A percentile compares a stretch with the other conserved stretches of the same genome.
Conservation (phyloP, 2,797 vertebrate species). For the Periophthalmus magnuspinnatus region DNA sequence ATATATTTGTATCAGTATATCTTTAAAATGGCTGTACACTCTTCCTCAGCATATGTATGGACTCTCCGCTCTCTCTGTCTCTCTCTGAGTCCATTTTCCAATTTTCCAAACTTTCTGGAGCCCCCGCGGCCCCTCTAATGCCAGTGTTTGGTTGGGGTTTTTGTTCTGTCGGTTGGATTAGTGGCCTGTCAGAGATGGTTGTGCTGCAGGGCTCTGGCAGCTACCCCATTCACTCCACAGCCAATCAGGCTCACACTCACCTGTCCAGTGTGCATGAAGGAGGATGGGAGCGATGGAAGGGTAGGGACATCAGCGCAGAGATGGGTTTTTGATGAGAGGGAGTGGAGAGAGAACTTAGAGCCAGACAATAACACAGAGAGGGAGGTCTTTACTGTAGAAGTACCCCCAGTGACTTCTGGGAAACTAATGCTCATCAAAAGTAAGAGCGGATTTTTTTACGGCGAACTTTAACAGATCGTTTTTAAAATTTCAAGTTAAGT, state of each 20-base stretch:
- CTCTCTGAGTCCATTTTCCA: slow-evolving; percentile 35
- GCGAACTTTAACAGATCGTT: background rate
- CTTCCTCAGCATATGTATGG: slow-evolving; percentile 3
- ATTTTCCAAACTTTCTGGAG: slow-evolving; percentile 55
- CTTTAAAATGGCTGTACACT: background rate
- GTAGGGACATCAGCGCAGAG: slow-evolving; percentile 51
- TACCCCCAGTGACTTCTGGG: background rate
- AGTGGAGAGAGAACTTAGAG: slow-evolving; percentile 41
- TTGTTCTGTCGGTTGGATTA: slow-evolving; percentile 79
- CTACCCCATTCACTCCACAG: slow-evolving; percentile 70
- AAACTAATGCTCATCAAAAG: background rate
- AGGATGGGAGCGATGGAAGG: slow-evolving; percentile 60
- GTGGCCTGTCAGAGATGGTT: slow-evolving; percentile 80
- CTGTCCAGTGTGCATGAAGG: slow-evolving; percentile 73
- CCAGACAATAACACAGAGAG: slow-evolving; percentile 2
- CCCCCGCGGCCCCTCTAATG: slow-evolving; percentile 63
- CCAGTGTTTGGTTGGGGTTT: slow-evolving; percentile 71
- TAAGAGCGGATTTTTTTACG: background rate
- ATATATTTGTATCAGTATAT: no score
- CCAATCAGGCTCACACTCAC: slow-evolving; percentile 75
- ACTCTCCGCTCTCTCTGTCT: slow-evolving; percentile 17
- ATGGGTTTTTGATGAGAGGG: slow-evolving; percentile 46
- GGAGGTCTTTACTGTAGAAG: slow-evolving; percentile 5
- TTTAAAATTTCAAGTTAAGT: background rate
- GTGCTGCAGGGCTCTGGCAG: slow-evolving; percentile 76